Evolutionary conservation across 2,888 invertebrate species (phyloP), one percentile per base, ranked within the genome.

Genomic region (Smittia sp.): DNA sequence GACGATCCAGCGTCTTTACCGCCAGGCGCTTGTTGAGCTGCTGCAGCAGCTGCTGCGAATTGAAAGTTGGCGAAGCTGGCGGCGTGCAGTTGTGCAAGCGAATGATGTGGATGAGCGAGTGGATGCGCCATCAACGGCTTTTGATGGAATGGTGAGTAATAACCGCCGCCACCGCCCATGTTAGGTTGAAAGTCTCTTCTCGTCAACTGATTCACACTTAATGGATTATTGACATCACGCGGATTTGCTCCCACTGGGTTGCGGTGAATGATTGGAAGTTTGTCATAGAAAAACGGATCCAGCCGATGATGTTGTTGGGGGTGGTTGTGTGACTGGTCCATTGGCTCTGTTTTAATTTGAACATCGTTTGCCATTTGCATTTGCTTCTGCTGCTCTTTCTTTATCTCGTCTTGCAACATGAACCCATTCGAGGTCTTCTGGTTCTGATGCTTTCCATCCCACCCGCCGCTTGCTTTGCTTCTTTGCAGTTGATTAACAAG

Each of bases 201-300:
- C 75, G 93, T 94, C 77, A 95, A 85, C 83, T 94, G 94, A 79
- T 94, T 94, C 75, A 95, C 93, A 82, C 93, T 94, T 58, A 95
- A 85, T 74, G 95, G 95, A 85, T 95, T 94, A 85, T 95, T 95
- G 76, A 92, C 90, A 84, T 95, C 94, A 78, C 93, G 90, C 54
- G 94, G 94, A 84, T 94, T 94, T 65, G 94, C 93, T 75, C 94
- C 94, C 74, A 94, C 93, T 54, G 94, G 94, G 82, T 92, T 88
- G 76, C 94, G 85, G n/a, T 46, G 46, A 76, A 72, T 75, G 9
- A 75, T 75, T 22, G 72, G 72, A 2, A 72, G 18, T 75, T 78
- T 80, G 78, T 77, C 80, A 77, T 77, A 80, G 77, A 81, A 81
- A 77, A 80, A 77, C 80, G 24, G 63, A 58, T 70, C 52, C 4